Conservation (phyloP, 2,113 vertebrate species). For the Phasianus colchicus region DNA sequence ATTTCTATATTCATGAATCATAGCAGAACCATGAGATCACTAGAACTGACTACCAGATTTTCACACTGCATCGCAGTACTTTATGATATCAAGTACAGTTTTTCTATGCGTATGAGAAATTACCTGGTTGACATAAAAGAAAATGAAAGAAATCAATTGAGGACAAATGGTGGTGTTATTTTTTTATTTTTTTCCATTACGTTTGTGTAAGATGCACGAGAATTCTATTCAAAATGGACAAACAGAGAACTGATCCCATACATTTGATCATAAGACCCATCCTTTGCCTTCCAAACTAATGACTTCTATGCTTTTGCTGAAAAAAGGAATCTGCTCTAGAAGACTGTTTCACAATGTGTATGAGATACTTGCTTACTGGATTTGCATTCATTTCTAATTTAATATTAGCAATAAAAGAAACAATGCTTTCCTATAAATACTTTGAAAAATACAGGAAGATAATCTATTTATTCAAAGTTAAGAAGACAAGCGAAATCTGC, state of each 20-base stretch:
- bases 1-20: conserved; percentile 8
- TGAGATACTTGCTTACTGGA: neutral
- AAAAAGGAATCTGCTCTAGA: neutral
- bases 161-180: neutral
- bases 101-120: neutral
- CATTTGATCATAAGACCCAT: neutral
- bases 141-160: neutral
- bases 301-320: neutral
- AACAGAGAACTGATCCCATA: neutral
- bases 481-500: neutral
- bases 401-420: neutral
- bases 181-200: neutral
- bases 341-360: neutral
- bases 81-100: neutral
- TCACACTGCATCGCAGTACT: neutral
- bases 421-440: neutral
- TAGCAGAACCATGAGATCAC: conserved; percentile 21
- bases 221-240: neutral
- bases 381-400: neutral
- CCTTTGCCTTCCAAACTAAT: neutral
- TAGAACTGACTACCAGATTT: conserved; percentile 3
- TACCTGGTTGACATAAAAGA: neutral
- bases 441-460: neutral
- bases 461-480: neutral
- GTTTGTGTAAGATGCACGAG: neutral